Base-by-base conservation (phyloP, 2,797 vertebrate genomes). In the Gastrophryne carolinensis region DNA sequence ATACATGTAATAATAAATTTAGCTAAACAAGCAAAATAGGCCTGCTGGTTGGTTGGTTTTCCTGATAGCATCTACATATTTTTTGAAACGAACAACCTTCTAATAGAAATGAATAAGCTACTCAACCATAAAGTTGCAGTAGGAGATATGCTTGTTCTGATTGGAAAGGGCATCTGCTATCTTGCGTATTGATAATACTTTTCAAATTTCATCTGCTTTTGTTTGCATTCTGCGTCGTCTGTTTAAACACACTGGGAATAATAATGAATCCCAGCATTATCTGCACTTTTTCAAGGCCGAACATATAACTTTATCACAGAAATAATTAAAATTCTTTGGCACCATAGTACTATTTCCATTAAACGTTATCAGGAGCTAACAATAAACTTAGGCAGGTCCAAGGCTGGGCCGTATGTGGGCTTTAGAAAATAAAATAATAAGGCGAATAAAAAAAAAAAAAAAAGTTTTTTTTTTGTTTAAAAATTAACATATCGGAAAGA, bases 171-270 rank as follows among this genome's bases (percentile, higher is more conserved):
- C 97, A 97, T 95, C 94, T 94, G 93, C 96, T 98, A 97, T 98
- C 97, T 96, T 94, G 95, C 95, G 94, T 96, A 98, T 97, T 98
- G 96, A 99, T 98, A 98, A 98, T 97, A 96, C 95, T 98, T 98
- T 98, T 98, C 96, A 97, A 97, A 98, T 98, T 98, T 98, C 96
- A 97, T 97, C 95, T 98, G 97, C 96, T 98, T 98, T 98, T 99
- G 97, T 98, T 99, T 99, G 97, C 95, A 92, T 96, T 98, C 94
- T 93, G 94, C 92, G 94, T 95, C 92, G 94, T 95, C 96, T 98
- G 97, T 98, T 98, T 97, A 97, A 98, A 98, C 97, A 98, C 94
- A 95, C 93, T 88, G 92, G 91, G 96, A 97, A 98, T 98, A 97
- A 96, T 95, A 98, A 98, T 97, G 95, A 98, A 94, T 93, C 94